Evolutionary conservation across 2,797 vertebrate species (phyloP), one percentile per base, ranked within the genome.

Genomic region (Sebastes oblongus): DNA sequence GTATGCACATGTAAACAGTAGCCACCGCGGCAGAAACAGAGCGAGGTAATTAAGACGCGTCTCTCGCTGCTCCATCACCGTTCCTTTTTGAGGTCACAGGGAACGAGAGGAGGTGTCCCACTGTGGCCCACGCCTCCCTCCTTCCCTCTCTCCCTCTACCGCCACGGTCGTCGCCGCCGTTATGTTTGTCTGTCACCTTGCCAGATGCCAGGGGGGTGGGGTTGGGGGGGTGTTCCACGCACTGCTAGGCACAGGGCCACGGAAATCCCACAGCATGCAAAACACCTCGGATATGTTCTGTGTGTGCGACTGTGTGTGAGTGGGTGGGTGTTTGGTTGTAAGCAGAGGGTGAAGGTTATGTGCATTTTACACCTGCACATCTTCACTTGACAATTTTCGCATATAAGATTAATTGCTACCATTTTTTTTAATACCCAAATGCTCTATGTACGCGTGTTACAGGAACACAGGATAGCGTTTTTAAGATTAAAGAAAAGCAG

Each of bases 111-210:
- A 82, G 84, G 81, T 58, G 75, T 86, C 62, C 76, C 74, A 36
- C 69, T 6, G 55, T 65, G 65, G n/a, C 67, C 76, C 69, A 20
- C 29, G 13, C 78, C 68, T 20, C 3, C 27, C 66, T 52, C 46
- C 77, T 66, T 20, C 3, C 27, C 30, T 52, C 46, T 50, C 18
- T 50, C 14, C 14, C 39, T 22, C n/a, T 64, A 5, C 25, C 75
- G 36, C 61, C 72, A 5, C 50, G 4, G 2, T 14, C 24, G 12
- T 5, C 20, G 18, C 30, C 9, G 22, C 72, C 29, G 24, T 77
- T 84, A 72, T 42, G 32, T 61, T 86, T 83, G 87, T 93, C 86
- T 93, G 88, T 93, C 92, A 91, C 92, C 87, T 91, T 64, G 68
- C 82, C 84, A 90, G 88, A 91, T 88, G 84, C 76, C 50, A 71